phyloP scores from a whole-genome alignment of 2,797 vertebrate species.

The Heterohyrax brucei region DNA sequence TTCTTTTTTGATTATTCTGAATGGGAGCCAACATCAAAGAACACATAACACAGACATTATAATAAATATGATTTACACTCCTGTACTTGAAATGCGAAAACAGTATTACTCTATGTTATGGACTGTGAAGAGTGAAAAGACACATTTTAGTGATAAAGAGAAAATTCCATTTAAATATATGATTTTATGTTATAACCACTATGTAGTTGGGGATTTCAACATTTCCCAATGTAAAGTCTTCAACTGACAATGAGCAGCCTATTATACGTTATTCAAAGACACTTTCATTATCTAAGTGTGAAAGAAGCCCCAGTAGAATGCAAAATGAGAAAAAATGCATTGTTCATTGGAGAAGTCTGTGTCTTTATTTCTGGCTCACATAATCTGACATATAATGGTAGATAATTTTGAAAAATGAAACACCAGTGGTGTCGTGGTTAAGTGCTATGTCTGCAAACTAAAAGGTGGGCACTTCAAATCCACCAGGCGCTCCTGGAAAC shows the following conservation, averaged over 20 bases:
- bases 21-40: not conserved
- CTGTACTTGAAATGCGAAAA: conserved; percentile 45
- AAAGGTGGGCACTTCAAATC: no score
- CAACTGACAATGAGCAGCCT: conserved; percentile 28
- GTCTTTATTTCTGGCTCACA: conserved; percentile 45
- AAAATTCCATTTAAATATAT: conserved; percentile 55
- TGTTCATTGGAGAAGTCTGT: not conserved
- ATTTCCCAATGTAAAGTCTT: conserved; percentile 22
- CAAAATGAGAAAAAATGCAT: not conserved
- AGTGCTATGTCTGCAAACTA: no score
- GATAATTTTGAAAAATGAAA: not conserved
- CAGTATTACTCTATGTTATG: conserved; percentile 28
- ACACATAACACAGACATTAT: not conserved
- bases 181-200: not conserved
- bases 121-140: not conserved
- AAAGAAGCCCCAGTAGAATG: conserved; percentile 49
- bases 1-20: no score
- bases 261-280: not conserved
- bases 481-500: no score
- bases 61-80: conserved; percentile 51
- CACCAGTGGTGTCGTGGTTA: no score
- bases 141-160: conserved; percentile 55
- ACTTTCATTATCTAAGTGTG: conserved; percentile 32
- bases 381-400: not conserved
- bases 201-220: conserved; percentile 13